These are phyloP conservation scores for Arrhopalites spinosus DNA, from an alignment of 2,888 invertebrate genomes.

Conservation along the genomic window DNA sequence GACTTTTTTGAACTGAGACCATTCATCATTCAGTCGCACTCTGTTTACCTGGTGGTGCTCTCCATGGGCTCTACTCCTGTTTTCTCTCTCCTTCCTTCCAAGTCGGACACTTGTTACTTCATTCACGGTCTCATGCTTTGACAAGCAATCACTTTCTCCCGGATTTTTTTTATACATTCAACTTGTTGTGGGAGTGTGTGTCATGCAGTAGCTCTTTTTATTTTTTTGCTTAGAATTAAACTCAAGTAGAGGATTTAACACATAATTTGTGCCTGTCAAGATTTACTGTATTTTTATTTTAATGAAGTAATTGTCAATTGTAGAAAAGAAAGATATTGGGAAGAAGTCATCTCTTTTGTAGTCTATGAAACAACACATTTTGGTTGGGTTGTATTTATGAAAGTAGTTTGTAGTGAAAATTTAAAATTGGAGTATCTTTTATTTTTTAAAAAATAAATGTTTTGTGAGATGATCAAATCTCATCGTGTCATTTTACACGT, in stretches of 20 bases:
- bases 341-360: too few relatives aligned
- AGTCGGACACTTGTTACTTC: constrained; percentile 29
- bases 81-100: background rate
- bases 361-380: too few relatives aligned
- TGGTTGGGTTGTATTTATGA: too few relatives aligned
- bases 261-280: too few relatives aligned
- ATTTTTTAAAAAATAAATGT: too few relatives aligned
- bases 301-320: too few relatives aligned
- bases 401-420: too few relatives aligned
- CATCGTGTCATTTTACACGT: too few relatives aligned
- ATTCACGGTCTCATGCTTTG: background rate
- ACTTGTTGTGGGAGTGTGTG: background rate
- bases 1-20: constrained; percentile 17
- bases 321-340: too few relatives aligned
- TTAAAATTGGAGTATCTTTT: too few relatives aligned
- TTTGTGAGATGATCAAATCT: too few relatives aligned
- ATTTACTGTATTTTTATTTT: too few relatives aligned
- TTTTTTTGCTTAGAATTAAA: background rate
- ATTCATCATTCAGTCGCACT: constrained; percentile 35
- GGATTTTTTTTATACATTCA: background rate
- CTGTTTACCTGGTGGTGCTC: constrained; percentile 33
- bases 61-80: background rate
- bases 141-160: background rate
- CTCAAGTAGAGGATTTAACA: background rate
- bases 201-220: background rate